These are phyloP conservation scores for Luperina nickerlii DNA, from an alignment of 2,888 invertebrate genomes.

Conservation along the genomic window DNA sequence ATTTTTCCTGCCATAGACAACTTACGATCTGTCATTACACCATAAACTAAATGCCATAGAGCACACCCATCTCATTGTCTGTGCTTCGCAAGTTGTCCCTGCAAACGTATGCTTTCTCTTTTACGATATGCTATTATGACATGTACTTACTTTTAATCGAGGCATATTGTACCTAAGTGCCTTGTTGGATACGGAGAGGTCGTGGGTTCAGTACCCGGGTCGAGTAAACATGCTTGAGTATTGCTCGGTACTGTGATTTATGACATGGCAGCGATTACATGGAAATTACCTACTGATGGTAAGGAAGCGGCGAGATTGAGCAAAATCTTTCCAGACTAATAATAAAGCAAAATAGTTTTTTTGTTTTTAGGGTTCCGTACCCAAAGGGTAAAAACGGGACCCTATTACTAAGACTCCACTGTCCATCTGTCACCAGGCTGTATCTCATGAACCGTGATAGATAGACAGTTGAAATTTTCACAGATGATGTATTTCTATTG, in stretches of 20 bases:
- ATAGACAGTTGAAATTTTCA: too few relatives aligned
- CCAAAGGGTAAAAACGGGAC: too few relatives aligned
- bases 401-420: too few relatives aligned
- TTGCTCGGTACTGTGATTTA: constrained; percentile 64
- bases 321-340: background rate
- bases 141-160: constrained; percentile 70
- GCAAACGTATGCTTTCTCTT: constrained; percentile 68
- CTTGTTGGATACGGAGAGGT: constrained; percentile 66
- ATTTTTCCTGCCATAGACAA: constrained; percentile 68
- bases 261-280: constrained; percentile 61
- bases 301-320: constrained; percentile 39
- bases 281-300: constrained; percentile 56
- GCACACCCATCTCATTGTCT: constrained; percentile 76
- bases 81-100: constrained; percentile 63
- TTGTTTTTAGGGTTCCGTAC: too few relatives aligned
- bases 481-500: too few relatives aligned
- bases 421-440: too few relatives aligned
- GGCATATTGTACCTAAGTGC: constrained; percentile 68
- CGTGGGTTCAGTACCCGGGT: constrained; percentile 65
- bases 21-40: constrained; percentile 70
- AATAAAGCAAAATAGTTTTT: background rate
- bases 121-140: constrained; percentile 68
- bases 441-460: too few relatives aligned
- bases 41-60: constrained; percentile 74
- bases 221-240: constrained; percentile 68